Base-by-base conservation (phyloP, 1,140 invertebrate genomes). In the Zaprionus tsacasi region DNA sequence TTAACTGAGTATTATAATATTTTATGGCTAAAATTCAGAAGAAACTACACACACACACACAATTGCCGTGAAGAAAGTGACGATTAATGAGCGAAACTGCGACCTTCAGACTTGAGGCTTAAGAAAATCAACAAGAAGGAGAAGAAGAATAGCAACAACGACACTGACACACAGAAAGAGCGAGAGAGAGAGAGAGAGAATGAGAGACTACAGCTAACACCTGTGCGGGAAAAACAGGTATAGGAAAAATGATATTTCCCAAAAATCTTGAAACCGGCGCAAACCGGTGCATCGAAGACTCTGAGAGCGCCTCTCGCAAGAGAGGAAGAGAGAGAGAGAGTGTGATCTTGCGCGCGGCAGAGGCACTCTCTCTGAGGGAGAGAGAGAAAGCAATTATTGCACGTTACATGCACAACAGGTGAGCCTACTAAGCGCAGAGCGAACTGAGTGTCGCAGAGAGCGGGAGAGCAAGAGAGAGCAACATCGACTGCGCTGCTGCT, bases 71-170 rank as follows among this genome's bases (percentile, higher is more conserved):
- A 87, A 88, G 83, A 88, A 88, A 89, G 83, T 82, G 21, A 70
- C 83, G 68, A 88, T 89, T 89, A 88, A 88, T 89, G 85, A 88
- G 74, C 77, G 85, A 89, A 89, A 81, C 70, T 83, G 70, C 81
- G 83, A 88, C 83, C 83, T 88, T 88, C 85, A 88, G 81, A 72
- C 77, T 75, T 73, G 45, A 67, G 60, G 45, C 45, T 25, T 50
- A 7, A 35, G 33, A 6, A 35, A 35, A 8, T n/a, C 8, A 40
- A n/a, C 17, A 10, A 50, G 17, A 25, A 11, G 45, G 21, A 21
- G 17, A 50, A 11, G 17, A 21, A 65, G 64, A 61, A 74, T 11
- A 11, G 25, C 61, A 66, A 71, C 21, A 75, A 33, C 59, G 75
- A 71, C 69, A 73, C 13, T 35, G 54, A 30, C 40, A 40, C n/a